Conservation (phyloP, 35 echinoderm and acorn worm genomes). For the Apostichopus japonicus region DNA sequence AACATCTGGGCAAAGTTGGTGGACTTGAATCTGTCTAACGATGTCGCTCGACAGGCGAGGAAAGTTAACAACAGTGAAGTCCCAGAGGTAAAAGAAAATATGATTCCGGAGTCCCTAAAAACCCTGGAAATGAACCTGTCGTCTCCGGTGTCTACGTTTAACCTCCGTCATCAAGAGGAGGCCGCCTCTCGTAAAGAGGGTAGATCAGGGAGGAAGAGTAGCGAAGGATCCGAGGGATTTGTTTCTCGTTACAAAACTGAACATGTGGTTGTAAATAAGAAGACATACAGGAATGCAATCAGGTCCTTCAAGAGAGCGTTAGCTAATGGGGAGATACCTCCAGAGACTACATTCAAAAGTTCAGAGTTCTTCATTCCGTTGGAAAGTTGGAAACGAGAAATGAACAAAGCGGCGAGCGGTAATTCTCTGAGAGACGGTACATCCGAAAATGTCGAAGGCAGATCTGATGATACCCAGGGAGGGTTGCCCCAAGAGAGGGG, state of each 20-base stretch:
- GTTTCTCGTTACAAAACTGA: conserved; percentile 47
- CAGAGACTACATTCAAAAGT: conserved; percentile 1
- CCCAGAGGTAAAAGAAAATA: too few species aligned
- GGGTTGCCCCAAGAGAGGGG: too few species aligned
- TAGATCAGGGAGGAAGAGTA: not conserved
- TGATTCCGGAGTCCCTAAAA: not conserved
- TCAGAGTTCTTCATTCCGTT: conserved; percentile 22
- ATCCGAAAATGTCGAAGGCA: too few species aligned
- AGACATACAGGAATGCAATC: conserved; percentile 41
- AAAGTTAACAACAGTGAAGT: not conserved
- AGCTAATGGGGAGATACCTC: not conserved
- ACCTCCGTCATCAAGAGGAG: not conserved
- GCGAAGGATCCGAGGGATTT: not conserved
- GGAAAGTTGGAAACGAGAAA: conserved; percentile 29
- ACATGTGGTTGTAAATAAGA: conserved; percentile 36
- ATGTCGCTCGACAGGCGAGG: not conserved
- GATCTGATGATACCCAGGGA: not conserved
- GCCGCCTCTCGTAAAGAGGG: not conserved
- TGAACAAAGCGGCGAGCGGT: not conserved
- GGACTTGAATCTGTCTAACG: not conserved
- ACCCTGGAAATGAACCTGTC: not conserved
- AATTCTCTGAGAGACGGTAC: not conserved
- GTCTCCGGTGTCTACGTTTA: conserved; percentile 25
- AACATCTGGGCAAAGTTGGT: conserved; percentile 24
- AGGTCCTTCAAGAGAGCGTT: conserved; percentile 35